Percentiles rank a stretch among this genome's conserved stretches.
Evolutionary conservation across 2,797 vertebrate genomes (phyloP).

Genomic region (Acrocephalus scirpaceus): DNA sequence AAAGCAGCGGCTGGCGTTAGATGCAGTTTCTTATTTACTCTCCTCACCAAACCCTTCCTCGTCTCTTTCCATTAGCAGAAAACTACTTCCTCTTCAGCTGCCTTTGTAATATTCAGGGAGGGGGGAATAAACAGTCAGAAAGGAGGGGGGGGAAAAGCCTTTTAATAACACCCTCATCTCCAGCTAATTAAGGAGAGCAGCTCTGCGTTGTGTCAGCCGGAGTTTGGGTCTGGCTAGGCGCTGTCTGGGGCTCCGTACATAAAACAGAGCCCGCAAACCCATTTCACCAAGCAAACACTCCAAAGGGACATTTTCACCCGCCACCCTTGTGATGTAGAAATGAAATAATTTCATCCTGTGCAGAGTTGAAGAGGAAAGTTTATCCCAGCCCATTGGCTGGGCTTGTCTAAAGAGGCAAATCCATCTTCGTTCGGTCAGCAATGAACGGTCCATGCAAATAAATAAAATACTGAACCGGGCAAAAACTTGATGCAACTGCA

Average conservation of each 20-base stretch:
- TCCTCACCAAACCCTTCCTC: not conserved
- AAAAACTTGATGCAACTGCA: not conserved
- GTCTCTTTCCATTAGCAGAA: not conserved
- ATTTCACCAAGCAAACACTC: not conserved
- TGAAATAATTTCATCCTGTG: not conserved
- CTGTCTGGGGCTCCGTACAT: not conserved
- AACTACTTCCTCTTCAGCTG: slow-evolving; percentile 16
- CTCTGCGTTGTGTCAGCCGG: not conserved
- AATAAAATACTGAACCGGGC: not conserved
- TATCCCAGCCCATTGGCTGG: not conserved
- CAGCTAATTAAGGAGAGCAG: slow-evolving; percentile 36
- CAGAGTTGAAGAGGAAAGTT: not conserved
- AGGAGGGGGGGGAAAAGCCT: not conserved
- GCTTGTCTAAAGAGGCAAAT: not conserved
- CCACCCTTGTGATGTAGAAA: not conserved
- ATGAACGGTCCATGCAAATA: fast-evolving
- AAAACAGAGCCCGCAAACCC: not conserved
- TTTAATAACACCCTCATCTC: slow-evolving; percentile 16
- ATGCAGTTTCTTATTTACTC: slow-evolving; percentile 23
- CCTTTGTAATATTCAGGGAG: not conserved
- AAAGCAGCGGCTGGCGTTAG: not conserved
- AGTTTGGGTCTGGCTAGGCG: not conserved
- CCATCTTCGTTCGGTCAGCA: not conserved
- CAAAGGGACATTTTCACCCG: fast-evolving
- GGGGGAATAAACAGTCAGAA: slow-evolving; percentile 10